Evolutionary conservation across 2,113 vertebrate species (phyloP), one percentile per base, ranked within the genome.

Genomic region (Heterotilapia buettikoferi): DNA sequence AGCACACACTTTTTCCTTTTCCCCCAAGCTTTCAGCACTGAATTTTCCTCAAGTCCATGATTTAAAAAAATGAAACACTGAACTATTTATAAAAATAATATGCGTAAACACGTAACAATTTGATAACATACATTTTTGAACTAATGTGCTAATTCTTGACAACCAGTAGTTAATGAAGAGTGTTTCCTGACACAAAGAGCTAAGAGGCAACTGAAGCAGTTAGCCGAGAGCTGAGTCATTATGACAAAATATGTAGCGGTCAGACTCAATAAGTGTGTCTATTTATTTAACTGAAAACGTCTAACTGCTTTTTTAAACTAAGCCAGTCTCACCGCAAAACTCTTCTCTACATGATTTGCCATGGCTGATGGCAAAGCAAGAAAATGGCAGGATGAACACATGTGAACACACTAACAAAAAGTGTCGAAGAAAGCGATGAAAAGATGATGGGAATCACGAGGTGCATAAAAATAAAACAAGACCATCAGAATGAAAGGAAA

Each of bases 341-440:
- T n/a, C 80, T 53, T 36, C 45, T 63, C 68, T 71, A 38, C 79
- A 18, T 84, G 82, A 86, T 68, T 88, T 90, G 84, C 89, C 53
- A 83, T 82, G 43, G 66, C 92, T 78, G 52, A 63, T 12, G 84
- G 91, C 90, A 82, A 84, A 84, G 47, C 16, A 71, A 36, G 47
- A 80, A 53, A 40, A 84, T 5, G 59, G 71, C 52, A 61, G 84
- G 57, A 52, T 57, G 73, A 88, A 81, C 38, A 50, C 79, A 83
- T 86, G 83, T 84, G 87, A 86, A 84, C 66, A 68, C 53, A 68
- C 11, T 71, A 88, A 89, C 38, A 61, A 84, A 73, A 81, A 87
- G 12, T 68, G 19, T 19, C 7, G 6, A 73, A 24, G 71, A 84
- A 76, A 81, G 40, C 33, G 40, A 53, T 56, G 16, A 81, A 53